Evolutionary conservation across 1,140 invertebrate genomes (phyloP).

Genomic region (Tetramorium parvispinum): DNA sequence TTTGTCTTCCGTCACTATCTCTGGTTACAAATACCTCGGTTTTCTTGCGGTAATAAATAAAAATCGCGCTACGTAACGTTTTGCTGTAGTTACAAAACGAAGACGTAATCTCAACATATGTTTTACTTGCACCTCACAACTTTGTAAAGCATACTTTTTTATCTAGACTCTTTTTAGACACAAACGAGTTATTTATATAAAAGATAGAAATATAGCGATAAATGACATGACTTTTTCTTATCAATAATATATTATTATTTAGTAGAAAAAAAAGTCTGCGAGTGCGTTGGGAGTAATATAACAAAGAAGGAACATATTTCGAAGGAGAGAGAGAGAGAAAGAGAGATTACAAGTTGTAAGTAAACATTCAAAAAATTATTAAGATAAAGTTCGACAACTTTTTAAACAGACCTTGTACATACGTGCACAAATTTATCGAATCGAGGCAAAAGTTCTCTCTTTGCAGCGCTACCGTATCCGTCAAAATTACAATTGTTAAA

Average conservation of each 20-base stretch:
- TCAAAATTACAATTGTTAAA: conserved; percentile 29
- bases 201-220: neutral
- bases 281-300: too few species aligned
- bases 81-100: conserved; percentile 4
- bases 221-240: neutral
- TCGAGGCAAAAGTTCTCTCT: neutral
- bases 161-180: neutral
- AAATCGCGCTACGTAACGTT: conserved; percentile 8
- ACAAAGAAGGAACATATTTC: too few species aligned
- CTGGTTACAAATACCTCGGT: neutral
- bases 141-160: neutral
- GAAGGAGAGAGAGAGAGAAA: too few species aligned
- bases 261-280: too few species aligned
- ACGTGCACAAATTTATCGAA: neutral
- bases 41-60: conserved; percentile 23
- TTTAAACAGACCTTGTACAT: too few species aligned
- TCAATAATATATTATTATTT: too few species aligned
- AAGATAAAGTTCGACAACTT: too few species aligned
- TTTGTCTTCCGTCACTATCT: conserved; percentile 25
- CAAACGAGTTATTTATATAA: neutral
- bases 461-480: neutral
- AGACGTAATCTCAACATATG: neutral
- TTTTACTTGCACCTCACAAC: neutral
- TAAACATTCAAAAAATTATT: too few species aligned
- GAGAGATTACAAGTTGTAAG: too few species aligned